phyloP scores from a whole-genome alignment of 37 sponge, comb jelly and placozoan species.

The Diacarnus erythraeanus region DNA sequence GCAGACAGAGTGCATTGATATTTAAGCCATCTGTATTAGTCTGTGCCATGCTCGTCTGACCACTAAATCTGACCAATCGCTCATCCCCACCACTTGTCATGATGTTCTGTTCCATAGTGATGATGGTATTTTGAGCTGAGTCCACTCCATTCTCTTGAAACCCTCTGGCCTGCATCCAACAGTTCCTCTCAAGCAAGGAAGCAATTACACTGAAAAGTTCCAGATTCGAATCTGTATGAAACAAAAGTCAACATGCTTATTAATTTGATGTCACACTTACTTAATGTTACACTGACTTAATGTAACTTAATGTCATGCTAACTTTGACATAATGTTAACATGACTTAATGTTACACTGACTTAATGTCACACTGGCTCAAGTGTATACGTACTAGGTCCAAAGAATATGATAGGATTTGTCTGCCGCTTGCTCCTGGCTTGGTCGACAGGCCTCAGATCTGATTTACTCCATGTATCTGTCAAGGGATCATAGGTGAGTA shows the following conservation, averaged over 20 bases:
- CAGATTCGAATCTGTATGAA: not conserved
- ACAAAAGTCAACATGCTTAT: too few species aligned
- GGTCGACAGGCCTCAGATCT: too few species aligned
- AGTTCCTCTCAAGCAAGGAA: not conserved
- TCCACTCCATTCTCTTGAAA: not conserved
- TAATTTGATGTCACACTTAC: too few species aligned
- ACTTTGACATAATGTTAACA: too few species aligned
- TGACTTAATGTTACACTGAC: too few species aligned
- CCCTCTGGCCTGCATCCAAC: slow-evolving; percentile 15
- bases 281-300: too few species aligned
- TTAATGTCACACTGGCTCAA: too few species aligned
- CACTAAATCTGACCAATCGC: not conserved
- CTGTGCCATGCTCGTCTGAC: not conserved
- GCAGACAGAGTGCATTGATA: slow-evolving; percentile 12
- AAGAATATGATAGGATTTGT: too few species aligned
- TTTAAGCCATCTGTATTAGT: not conserved
- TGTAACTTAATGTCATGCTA: too few species aligned
- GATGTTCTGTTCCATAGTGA: not conserved
- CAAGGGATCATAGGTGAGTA: not conserved
- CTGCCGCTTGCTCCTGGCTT: too few species aligned
- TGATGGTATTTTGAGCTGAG: too few species aligned
- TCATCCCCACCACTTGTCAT: not conserved
- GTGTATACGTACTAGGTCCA: too few species aligned
- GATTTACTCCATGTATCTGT: not conserved
- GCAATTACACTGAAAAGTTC: not conserved